Evolutionary conservation across 2,797 vertebrate species (phyloP).

Genomic region (Danio albolineatus): DNA sequence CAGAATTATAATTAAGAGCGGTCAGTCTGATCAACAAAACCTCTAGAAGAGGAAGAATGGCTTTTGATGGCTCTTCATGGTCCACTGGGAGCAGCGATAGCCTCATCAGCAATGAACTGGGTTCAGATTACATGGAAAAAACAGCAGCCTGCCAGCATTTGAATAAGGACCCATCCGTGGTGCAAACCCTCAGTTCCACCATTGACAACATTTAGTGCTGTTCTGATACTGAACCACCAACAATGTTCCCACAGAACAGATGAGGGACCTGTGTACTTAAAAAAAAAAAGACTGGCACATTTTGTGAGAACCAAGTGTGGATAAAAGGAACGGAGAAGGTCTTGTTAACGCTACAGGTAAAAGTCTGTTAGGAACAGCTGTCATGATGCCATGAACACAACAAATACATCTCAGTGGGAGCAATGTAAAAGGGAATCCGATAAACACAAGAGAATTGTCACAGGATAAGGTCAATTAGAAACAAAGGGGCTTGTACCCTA

Average conservation of each 20-base stretch:
- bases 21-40: conserved; percentile 37
- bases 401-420: conserved; percentile 4
- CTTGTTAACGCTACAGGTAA: conserved; percentile 16
- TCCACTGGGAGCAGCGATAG: conserved; percentile 19
- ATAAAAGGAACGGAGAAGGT: conserved; percentile 58
- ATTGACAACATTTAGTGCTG: conserved; percentile 50
- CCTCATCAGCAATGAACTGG: conserved; percentile 18
- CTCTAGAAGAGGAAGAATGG: conserved; percentile 24
- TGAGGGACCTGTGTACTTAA: conserved; percentile 23
- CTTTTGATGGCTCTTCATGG: conserved; percentile 17
- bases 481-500: conserved; percentile 19
- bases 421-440: conserved; percentile 20
- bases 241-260: conserved; percentile 76
- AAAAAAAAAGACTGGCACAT: conserved; percentile 61
- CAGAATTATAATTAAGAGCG: conserved; percentile 43
- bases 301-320: conserved; percentile 59
- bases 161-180: conserved; percentile 66
- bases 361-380: conserved; percentile 24
- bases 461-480: conserved; percentile 31
- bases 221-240: conserved; percentile 37
- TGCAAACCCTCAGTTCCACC: conserved; percentile 61
- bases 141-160: conserved; percentile 32
- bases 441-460: conserved; percentile 30
- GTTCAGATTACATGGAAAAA: conserved; percentile 36
- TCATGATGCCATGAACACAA: conserved; percentile 35